phyloP scores from a whole-genome alignment of 1,140 invertebrate species.

The Conus ventricosus region DNA sequence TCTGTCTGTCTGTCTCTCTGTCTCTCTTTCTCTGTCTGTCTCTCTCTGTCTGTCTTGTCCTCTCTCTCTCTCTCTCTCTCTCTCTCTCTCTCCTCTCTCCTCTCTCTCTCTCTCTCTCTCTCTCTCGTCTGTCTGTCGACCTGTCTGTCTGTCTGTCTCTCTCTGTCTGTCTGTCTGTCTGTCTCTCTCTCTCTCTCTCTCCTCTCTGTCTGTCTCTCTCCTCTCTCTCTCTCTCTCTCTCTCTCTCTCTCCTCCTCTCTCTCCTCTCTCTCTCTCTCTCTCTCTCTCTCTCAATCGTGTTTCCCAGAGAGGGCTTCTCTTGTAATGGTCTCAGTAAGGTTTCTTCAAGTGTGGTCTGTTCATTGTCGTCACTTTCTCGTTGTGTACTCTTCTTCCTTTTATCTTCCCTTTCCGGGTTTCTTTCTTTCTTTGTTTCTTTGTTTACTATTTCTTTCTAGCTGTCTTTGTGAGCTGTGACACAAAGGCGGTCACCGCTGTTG shows the following conservation, averaged over 20 bases:
- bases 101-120: constrained; percentile 1
- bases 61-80: background rate
- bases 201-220: background rate
- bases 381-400: no score
- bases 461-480: no score
- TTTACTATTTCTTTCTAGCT: background rate
- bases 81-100: background rate
- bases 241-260: background rate
- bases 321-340: no score
- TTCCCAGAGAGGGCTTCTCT: no score
- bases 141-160: background rate
- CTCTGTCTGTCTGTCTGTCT: background rate
- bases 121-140: background rate
- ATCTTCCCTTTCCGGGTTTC: no score
- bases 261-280: background rate
- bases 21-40: background rate
- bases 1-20: background rate
- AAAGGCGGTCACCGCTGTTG: no score
- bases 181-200: no score
- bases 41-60: background rate
- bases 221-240: background rate
- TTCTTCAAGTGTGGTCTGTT: no score
- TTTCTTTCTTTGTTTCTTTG: background rate
- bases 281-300: constrained; percentile 15
- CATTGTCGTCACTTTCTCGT: no score